Evolutionary conservation across 2,797 vertebrate genomes (phyloP).

Genomic region (Falco novaeseelandiae): DNA sequence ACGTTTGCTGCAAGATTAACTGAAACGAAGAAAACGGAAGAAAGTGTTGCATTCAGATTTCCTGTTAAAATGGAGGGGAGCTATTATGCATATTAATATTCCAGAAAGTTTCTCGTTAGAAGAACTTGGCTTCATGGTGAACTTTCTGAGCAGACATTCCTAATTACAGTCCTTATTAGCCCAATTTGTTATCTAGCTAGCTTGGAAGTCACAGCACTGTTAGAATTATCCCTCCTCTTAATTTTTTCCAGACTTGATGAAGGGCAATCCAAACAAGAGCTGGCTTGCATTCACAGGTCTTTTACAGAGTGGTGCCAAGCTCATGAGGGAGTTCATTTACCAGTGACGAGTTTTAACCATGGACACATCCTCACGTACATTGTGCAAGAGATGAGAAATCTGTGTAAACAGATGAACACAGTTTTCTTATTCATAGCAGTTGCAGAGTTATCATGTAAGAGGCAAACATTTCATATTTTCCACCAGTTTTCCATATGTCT

Average conservation of each 20-base stretch:
- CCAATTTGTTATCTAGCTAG: constrained; percentile 47
- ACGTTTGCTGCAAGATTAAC: constrained; percentile 34
- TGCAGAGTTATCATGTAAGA: constrained; percentile 14
- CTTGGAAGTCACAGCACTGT: constrained; percentile 33
- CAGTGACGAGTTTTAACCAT: constrained; percentile 24
- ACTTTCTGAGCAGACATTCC: constrained; percentile 47
- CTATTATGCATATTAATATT: background rate
- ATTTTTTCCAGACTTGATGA: constrained; percentile 35
- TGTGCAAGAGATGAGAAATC: constrained; percentile 53
- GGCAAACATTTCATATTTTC: constrained; percentile 34
- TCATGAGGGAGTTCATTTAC: constrained; percentile 17
- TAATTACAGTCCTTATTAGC: constrained; percentile 43
- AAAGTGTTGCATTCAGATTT: constrained; percentile 16
- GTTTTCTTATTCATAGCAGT: constrained; percentile 41
- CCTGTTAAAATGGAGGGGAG: constrained; percentile 3
- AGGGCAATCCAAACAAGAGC: constrained; percentile 42
- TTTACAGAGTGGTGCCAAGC: background rate
- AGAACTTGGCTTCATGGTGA: constrained; percentile 14
- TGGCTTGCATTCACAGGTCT: constrained; percentile 48
- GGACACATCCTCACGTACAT: constrained; percentile 4
- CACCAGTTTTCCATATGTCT: constrained; percentile 43
- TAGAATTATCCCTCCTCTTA: constrained; percentile 43
- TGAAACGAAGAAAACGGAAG: constrained; percentile 51
- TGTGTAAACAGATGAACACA: constrained; percentile 42
- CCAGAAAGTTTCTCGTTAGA: background rate